Evolutionary conservation across 2,113 vertebrate genomes (phyloP), one percentile per base, ranked within the genome.

Genomic region (Stigmatopora nigra): DNA sequence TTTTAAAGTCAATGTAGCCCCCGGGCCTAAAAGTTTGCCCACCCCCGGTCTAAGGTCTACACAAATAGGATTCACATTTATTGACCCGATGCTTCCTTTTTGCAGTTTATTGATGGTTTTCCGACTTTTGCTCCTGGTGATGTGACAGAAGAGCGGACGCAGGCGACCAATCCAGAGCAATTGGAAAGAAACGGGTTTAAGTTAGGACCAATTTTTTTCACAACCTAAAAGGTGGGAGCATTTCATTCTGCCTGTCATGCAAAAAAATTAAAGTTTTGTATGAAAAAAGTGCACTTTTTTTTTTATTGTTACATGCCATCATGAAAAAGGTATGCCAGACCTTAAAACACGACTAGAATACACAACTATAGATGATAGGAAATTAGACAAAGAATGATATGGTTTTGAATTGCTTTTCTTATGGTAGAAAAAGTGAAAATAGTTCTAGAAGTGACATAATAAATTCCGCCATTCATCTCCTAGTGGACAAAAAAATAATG

Each of bases 51-150:
- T 10, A 44, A 41, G 10, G 58, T 44, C 56, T 3, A 38, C 35
- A 10, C 35, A 38, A 38, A n/a, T 36, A 16, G 20, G 7, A 3
- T 36, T 36, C 41, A 22, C 25, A 46, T 57, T 58, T 58, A 1
- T 15, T 5, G 31, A 14, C 2, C 13, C 5, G 22, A 7, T 4
- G 31, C 11, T 64, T 64, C 51, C 5, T 82, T 49, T 64, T 83
- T 78, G 9, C 91, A 98, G 96, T 88, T 88, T 96, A 68, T 60
- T 95, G 84, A 96, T 97, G 94, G 91, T 95, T 68, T 81, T 97
- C 73, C 92, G 92, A 55, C 89, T 97, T 62, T 81, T 94, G 64
- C 72, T 94, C 16, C 74, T 88, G 83, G 63, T 83, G 7, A 17
- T 68, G 68, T 88, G 76, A 83, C 19, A 1, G 20, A 11, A 20